A percentile compares a stretch with the other conserved stretches of the same genome.
Evolutionary conservation across 2,888 invertebrate species (phyloP).

Genomic region (Uloborus plumipes): DNA sequence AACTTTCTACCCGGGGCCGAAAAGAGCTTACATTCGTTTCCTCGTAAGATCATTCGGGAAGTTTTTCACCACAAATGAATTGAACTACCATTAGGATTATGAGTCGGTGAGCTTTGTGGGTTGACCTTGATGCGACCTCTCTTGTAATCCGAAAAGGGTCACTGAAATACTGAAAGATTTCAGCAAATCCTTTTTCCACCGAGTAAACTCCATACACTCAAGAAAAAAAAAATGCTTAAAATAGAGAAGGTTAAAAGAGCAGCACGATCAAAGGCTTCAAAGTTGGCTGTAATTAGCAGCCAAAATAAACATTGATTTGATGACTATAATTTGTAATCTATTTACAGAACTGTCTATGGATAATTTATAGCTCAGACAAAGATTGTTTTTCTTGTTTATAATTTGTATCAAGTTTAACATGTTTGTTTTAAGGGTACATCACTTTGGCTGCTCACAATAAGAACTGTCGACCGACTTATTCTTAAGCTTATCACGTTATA

Average conservation of each 20-base stretch:
- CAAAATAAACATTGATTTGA: constrained; percentile 7
- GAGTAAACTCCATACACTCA: no score
- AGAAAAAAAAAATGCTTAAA: not conserved
- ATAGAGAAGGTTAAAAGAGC: constrained; percentile 12
- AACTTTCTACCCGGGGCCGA: no score
- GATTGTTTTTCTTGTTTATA: constrained; percentile 3
- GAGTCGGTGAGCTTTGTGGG: no score
- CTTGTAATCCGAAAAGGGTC: no score
- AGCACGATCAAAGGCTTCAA: constrained; percentile 5
- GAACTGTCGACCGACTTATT: not conserved
- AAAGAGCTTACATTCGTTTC: no score
- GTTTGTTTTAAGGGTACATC: not conserved
- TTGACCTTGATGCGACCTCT: no score
- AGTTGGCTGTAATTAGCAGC: constrained; percentile 4
- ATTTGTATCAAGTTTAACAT: constrained; percentile 1
- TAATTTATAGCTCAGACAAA: not conserved
- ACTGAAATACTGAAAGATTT: no score
- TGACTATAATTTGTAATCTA: constrained; percentile 24
- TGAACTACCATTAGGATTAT: no score
- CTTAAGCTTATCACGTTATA: constrained; percentile 15
- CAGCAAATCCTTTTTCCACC: no score
- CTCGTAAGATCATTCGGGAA: no score
- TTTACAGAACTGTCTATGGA: constrained; percentile 2
- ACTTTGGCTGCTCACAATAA: not conserved
- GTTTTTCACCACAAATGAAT: no score